A percentile compares a stretch with the other conserved stretches of the same genome.
Conservation (phyloP, 2,113 vertebrate genomes). For the Scytalopus superciliaris region DNA sequence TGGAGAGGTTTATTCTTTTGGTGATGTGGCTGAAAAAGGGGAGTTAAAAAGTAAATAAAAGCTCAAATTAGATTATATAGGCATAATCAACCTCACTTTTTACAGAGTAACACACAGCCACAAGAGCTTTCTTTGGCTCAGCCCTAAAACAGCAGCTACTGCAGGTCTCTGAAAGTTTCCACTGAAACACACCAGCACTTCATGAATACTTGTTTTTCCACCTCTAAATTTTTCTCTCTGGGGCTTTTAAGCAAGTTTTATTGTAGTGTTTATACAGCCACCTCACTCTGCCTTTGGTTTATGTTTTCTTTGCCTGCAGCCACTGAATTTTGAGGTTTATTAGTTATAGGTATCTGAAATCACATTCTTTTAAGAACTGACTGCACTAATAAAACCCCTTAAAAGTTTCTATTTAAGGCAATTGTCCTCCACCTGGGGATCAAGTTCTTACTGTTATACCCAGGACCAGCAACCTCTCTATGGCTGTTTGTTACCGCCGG, state of each 20-base stretch:
- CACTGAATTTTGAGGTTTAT: not conserved
- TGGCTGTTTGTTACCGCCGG: not conserved
- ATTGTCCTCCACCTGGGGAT: not conserved
- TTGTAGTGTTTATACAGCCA: not conserved
- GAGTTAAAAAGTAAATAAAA: not conserved
- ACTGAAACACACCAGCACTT: not conserved
- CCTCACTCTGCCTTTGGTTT: not conserved
- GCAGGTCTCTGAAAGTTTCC: not conserved
- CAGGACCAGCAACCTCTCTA: not conserved
- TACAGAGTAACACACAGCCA: not conserved
- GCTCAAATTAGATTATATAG: not conserved
- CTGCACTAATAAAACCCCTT: not conserved
- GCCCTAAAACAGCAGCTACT: not conserved
- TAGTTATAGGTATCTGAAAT: not conserved
- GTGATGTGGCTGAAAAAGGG: not conserved
- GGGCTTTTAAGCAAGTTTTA: slow-evolving; percentile 6
- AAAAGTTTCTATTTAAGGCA: not conserved
- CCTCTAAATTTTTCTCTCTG: not conserved
- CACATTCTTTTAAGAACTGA: not conserved
- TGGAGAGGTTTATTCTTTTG: not conserved
- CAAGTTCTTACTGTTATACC: not conserved
- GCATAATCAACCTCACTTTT: not conserved
- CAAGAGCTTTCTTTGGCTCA: not conserved
- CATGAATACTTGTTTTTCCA: not conserved
- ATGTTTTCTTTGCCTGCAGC: slow-evolving; percentile 14